Percentiles rank a stretch among this genome's conserved stretches.
Conservation (phyloP, 2,797 vertebrate species). For the Avahi laniger region DNA sequence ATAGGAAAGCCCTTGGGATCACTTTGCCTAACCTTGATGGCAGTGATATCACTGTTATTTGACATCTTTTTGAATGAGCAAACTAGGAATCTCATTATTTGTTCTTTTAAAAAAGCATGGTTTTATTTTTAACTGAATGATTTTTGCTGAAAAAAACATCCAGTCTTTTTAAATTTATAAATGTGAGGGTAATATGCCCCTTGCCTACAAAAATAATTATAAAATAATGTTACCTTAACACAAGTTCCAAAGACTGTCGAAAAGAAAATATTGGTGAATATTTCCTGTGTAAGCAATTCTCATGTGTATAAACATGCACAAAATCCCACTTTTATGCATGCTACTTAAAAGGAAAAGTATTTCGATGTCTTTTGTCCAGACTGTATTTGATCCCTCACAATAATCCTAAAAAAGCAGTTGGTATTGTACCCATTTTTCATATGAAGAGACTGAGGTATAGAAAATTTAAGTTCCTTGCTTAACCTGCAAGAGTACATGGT, state of each 20-base stretch:
- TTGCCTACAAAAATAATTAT: background rate
- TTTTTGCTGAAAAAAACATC: background rate
- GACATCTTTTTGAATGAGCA: background rate
- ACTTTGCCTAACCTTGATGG: background rate
- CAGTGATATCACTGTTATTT: background rate
- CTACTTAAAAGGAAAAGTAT: background rate
- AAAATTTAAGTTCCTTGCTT: background rate
- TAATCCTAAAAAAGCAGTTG: background rate
- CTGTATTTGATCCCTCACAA: background rate
- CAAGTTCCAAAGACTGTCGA: background rate
- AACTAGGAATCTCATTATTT: background rate
- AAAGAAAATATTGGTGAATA: background rate
- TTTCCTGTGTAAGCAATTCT: background rate
- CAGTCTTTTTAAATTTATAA: background rate
- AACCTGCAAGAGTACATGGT: too few species aligned
- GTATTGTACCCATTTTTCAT: conserved; percentile 10
- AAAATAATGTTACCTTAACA: background rate
- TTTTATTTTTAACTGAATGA: background rate
- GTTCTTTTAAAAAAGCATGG: background rate
- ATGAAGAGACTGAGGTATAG: conserved; percentile 1
- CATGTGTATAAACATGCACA: background rate
- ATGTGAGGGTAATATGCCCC: background rate
- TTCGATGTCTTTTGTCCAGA: background rate
- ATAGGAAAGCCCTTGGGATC: background rate
- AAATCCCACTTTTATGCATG: background rate